Evolutionary conservation across 1,140 invertebrate species (phyloP).

Genomic region (Melitaea cinxia): DNA sequence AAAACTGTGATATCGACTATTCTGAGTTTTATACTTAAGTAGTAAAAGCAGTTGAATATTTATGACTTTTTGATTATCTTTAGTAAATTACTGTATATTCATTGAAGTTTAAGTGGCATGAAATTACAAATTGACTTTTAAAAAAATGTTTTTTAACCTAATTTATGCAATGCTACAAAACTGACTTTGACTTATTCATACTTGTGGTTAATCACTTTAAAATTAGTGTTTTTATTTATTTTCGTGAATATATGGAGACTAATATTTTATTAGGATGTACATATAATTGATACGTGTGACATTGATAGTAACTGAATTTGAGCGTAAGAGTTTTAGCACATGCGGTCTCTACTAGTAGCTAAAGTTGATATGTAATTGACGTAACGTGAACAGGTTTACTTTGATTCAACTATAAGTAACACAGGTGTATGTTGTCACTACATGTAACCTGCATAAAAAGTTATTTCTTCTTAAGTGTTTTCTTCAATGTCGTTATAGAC

Average conservation of each 20-base stretch:
- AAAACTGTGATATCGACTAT: background rate
- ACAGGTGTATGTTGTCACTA: background rate
- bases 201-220: too few species aligned
- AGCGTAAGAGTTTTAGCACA: background rate
- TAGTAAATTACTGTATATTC: background rate
- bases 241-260: too few species aligned
- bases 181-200: too few species aligned
- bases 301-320: background rate
- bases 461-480: background rate
- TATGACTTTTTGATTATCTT: background rate
- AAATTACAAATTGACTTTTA: too few species aligned
- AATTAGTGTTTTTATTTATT: too few species aligned
- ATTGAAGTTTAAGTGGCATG: too few species aligned
- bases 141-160: too few species aligned
- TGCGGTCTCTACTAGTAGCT: constrained; percentile 8
- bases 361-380: constrained; percentile 55
- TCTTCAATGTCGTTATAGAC: background rate
- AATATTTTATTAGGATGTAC: background rate
- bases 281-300: background rate
- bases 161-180: too few species aligned
- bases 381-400: constrained; percentile 56
- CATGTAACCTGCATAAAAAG: background rate
- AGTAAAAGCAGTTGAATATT: background rate
- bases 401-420: constrained; percentile 9
- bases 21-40: background rate